phyloP scores from a whole-genome alignment of 2,113 vertebrate species.

The Ardeotis arabs region DNA sequence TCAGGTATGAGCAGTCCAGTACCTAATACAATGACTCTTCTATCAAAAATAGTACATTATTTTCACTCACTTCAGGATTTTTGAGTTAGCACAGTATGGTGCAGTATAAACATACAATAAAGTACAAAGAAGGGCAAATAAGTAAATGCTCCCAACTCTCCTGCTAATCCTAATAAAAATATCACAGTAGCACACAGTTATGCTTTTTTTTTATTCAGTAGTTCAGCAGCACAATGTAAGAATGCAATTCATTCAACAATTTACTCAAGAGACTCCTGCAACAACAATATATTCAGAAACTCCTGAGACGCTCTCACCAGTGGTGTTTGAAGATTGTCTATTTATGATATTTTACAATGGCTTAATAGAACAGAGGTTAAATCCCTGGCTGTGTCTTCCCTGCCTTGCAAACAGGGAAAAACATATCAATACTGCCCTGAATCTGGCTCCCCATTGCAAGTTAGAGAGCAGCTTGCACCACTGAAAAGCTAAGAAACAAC shows the following conservation, averaged over 20 bases:
- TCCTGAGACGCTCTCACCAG: background rate
- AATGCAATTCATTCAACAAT: background rate
- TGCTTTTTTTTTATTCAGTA: background rate
- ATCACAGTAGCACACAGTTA: background rate
- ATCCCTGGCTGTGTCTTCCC: background rate
- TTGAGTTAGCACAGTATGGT: background rate
- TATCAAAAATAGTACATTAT: background rate
- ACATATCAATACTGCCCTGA: background rate
- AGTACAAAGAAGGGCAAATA: background rate
- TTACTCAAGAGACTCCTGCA: background rate
- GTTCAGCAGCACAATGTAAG: background rate
- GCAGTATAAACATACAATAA: background rate
- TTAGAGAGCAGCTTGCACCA: background rate
- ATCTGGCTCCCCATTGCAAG: background rate
- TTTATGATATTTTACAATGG: background rate
- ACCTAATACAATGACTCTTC: background rate
- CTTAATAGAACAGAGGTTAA: background rate
- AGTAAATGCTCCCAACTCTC: background rate
- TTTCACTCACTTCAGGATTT: background rate
- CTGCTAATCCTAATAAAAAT: slow-evolving; percentile 5
- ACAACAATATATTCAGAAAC: background rate
- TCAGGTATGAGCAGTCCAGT: background rate
- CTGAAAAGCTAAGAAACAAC: background rate
- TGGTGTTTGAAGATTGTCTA: background rate
- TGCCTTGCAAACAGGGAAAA: background rate